Percentiles rank a stretch among this genome's conserved stretches.
phyloP scores from a whole-genome alignment of 2,797 vertebrate genomes.

The Kryptolebias ocellatus region DNA sequence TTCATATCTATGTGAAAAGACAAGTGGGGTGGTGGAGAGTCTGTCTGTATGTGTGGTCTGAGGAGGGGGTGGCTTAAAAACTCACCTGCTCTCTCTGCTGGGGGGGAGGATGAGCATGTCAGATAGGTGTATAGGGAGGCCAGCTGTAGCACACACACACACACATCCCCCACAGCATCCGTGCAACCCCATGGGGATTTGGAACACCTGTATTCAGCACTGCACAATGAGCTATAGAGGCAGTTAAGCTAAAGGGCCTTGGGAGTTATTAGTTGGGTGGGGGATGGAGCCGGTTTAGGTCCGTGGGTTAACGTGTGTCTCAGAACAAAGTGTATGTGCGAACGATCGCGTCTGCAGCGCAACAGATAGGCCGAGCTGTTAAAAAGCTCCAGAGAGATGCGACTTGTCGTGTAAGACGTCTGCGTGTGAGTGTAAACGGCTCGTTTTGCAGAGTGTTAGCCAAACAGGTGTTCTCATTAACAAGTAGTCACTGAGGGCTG shows the following conservation, averaged over 20 bases:
- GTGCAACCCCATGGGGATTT: conserved; percentile 72
- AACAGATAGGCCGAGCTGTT: conserved; percentile 53
- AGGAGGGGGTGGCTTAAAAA: conserved; percentile 54
- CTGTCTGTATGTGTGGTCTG: conserved; percentile 27
- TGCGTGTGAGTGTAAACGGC: conserved; percentile 58
- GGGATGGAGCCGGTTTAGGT: conserved; percentile 40
- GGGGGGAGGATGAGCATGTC: conserved; percentile 41
- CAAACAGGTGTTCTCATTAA: conserved; percentile 80
- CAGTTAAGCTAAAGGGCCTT: conserved; percentile 71
- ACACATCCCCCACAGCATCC: conserved; percentile 56
- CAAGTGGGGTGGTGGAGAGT: conserved; percentile 27
- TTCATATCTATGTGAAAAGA: conserved; percentile 63
- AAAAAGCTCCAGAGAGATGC: conserved; percentile 51
- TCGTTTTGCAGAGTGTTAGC: conserved; percentile 66
- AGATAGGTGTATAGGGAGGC: conserved; percentile 66
- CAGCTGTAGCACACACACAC: conserved; percentile 69
- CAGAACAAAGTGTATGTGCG: conserved; percentile 46
- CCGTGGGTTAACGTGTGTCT: conserved; percentile 39
- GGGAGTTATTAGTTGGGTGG: conserved; percentile 60
- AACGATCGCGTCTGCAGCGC: conserved; percentile 49
- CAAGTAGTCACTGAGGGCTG: conserved; percentile 63
- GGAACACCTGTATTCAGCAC: conserved; percentile 80
- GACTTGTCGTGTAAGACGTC: conserved; percentile 42
- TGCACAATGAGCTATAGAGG: conserved; percentile 76
- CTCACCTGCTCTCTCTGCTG: conserved; percentile 69